A percentile compares a stretch with the other conserved stretches of the same genome.
phyloP scores from a whole-genome alignment of 1,140 invertebrate genomes.

The Archivesica marissinica region DNA sequence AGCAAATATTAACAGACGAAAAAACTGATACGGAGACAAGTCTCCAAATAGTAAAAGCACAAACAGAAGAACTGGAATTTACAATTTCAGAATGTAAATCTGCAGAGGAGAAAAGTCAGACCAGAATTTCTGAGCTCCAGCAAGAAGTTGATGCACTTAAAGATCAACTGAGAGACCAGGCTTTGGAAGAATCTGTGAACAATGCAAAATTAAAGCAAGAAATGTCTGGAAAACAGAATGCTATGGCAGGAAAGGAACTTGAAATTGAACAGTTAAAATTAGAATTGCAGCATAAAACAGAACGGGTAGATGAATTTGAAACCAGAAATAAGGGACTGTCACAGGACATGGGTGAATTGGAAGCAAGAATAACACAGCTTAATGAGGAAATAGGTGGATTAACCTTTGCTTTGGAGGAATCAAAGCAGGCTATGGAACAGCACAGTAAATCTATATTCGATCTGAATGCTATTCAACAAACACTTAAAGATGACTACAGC shows the following conservation, averaged over 20 bases:
- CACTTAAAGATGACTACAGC: constrained; percentile 42
- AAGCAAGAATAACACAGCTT: neutral
- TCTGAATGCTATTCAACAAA: neutral
- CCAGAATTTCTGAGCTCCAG: constrained; percentile 2
- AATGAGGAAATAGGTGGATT: neutral
- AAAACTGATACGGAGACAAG: neutral
- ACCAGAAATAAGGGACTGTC: neutral
- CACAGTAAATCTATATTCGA: neutral
- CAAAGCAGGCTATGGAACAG: neutral
- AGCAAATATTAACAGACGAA: neutral
- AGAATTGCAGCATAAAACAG: constrained; percentile 32
- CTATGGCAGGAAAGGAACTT: constrained; percentile 10
- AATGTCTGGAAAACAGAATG: constrained; percentile 9
- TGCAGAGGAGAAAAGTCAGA: neutral
- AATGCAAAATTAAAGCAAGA: constrained; percentile 6
- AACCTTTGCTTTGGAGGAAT: neutral
- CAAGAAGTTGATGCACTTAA: constrained; percentile 25
- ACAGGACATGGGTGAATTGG: neutral
- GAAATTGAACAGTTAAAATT: constrained; percentile 26
- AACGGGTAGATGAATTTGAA: constrained; percentile 3
- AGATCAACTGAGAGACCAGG: constrained; percentile 27
- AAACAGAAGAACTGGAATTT: constrained; percentile 6
- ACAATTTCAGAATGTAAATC: neutral
- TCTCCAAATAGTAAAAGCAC: neutral
- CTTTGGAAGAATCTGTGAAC: constrained; percentile 21